Evolutionary conservation across 2,888 invertebrate genomes (phyloP).

Genomic region (Syritta pipiens): DNA sequence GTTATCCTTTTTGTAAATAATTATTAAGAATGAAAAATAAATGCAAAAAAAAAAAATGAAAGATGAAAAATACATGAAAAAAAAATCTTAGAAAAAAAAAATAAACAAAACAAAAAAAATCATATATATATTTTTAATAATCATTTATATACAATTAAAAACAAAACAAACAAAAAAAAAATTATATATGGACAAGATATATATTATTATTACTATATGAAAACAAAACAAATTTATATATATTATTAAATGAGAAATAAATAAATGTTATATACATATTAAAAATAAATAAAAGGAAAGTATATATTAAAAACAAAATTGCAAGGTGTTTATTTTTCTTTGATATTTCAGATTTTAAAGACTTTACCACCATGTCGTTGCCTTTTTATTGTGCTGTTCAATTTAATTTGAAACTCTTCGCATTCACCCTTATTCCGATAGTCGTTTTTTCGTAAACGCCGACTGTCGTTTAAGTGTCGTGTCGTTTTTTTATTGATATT

Average conservation of each 20-base stretch:
- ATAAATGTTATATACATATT: conserved; percentile 70
- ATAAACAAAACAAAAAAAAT: conserved; percentile 59
- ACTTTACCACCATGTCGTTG: neutral
- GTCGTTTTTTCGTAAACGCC: no score
- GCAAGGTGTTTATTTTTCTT: neutral
- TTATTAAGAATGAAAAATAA: conserved; percentile 42
- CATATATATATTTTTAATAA: conserved; percentile 70
- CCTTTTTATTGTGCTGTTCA: neutral
- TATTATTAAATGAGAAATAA: conserved; percentile 69
- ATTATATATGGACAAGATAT: conserved; percentile 68
- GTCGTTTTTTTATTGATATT: no score
- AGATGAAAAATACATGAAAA: conserved; percentile 29
- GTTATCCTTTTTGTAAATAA: conserved; percentile 68
- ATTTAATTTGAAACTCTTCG: neutral
- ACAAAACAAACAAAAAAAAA: conserved; percentile 51
- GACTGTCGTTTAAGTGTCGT: no score
- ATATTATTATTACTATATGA: conserved; percentile 67
- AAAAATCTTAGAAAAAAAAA: conserved; percentile 43
- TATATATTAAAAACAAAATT: conserved; percentile 62
- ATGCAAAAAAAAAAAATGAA: conserved; percentile 16
- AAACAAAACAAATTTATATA: conserved; percentile 68
- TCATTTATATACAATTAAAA: conserved; percentile 69
- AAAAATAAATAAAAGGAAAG: conserved; percentile 69
- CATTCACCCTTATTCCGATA: no score
- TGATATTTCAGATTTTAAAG: neutral